These are phyloP conservation scores for Rhynchophorus ferrugineus DNA, from an alignment of 1,140 invertebrate species.

Conservation along the genomic window DNA sequence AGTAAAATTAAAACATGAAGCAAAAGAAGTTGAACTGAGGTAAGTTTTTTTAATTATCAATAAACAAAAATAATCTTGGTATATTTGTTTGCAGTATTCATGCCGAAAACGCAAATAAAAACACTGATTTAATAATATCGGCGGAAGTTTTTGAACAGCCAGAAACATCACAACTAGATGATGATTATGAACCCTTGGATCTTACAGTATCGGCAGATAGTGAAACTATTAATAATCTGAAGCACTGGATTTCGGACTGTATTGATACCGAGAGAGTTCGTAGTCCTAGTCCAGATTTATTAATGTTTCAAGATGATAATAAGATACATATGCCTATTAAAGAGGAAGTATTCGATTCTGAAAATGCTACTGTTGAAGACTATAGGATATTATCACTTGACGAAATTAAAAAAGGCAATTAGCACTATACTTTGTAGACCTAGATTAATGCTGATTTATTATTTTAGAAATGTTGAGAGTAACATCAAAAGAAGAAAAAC, in stretches of 20 bases:
- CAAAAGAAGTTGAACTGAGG: slow-evolving; percentile 2
- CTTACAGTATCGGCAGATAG: slow-evolving; percentile 8
- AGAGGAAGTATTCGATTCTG: not conserved
- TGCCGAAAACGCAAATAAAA: too few relatives aligned
- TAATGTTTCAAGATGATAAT: slow-evolving; percentile 4
- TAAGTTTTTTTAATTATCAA: too few relatives aligned
- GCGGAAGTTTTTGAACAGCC: not conserved
- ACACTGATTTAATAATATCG: too few relatives aligned
- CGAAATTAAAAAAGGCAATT: slow-evolving; percentile 24
- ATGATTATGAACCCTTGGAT: slow-evolving; percentile 16
- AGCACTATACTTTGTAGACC: slow-evolving; percentile 3
- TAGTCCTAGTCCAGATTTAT: slow-evolving; percentile 26
- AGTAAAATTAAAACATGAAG: slow-evolving; percentile 19
- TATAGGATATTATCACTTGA: slow-evolving; percentile 15
- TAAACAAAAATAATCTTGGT: too few relatives aligned
- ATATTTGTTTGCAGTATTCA: too few relatives aligned
- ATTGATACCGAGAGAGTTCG: slow-evolving; percentile 15
- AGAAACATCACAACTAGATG: slow-evolving; percentile 6
- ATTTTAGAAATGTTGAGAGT: slow-evolving; percentile 25
- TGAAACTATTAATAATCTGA: slow-evolving; percentile 18
- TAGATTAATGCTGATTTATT: slow-evolving; percentile 3
- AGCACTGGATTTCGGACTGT: slow-evolving; percentile 24
- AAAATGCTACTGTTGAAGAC: slow-evolving; percentile 1
- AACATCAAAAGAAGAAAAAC: slow-evolving; percentile 4
- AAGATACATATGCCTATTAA: not conserved